Evolutionary conservation across 1,140 invertebrate genomes (phyloP), one percentile per base, ranked within the genome.

Genomic region (Antheraea mylitta): DNA sequence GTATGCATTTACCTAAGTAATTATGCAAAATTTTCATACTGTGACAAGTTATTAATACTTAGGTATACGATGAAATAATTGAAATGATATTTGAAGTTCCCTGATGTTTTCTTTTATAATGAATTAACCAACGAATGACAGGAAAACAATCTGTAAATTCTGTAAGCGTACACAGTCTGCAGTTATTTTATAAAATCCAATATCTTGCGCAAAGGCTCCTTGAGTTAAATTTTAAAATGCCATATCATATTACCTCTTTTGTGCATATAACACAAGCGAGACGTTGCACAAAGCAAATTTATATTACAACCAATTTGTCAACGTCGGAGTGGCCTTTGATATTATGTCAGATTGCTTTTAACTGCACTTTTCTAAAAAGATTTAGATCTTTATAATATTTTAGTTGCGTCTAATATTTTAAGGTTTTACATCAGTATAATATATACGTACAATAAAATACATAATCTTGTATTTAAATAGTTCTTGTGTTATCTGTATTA

Each of bases 281-380:
- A 53, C 45, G 45, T 53, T 53, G 10, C 45, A 16, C 45, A 53
- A 53, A 53, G 45, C 45, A 53, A 53, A 53, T 53, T 53, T 53
- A 53, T 53, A 53, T 53, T 53, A n/a, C 16, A 53, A 16, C 45
- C 45, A 53, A 53, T 53, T 53, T 53, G 45, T 53, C 45, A 53
- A 53, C 16, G 45, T 53, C 45, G 45, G 45, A 16, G 45, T 53
- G 45, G 45, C 45, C 45, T 53, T 53, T 53, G 45, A 53, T 53
- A 53, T 53, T 53, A 53, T 53, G 45, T 53, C 45, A 53, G 45
- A 53, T 53, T 53, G 45, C 45, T 53, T 53, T 53, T 53, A 53
- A 13, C 13, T 53, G 45, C 45, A 53, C 45, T 53, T 53, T 53
- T 13, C 45, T 53, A 53, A 53, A 53, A 53, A 13, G 13, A 13